phyloP scores from a whole-genome alignment of 2,113 vertebrate genomes.

The Galemys pyrenaicus region DNA sequence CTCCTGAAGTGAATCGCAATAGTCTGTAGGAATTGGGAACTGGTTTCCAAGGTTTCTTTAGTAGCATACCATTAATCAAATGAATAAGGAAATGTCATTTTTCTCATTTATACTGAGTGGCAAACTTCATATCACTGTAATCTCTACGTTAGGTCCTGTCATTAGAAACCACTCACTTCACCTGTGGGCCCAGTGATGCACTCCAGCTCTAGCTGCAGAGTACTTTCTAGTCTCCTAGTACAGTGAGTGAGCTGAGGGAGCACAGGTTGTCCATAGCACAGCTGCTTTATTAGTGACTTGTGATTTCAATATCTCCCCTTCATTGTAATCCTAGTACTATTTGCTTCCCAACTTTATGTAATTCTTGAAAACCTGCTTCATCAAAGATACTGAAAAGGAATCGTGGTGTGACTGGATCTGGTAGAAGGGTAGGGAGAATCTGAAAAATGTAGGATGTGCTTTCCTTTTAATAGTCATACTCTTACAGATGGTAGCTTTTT shows the following conservation, averaged over 20 bases:
- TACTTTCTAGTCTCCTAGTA: neutral
- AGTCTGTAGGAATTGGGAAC: neutral
- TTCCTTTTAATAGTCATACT: neutral
- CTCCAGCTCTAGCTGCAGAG: neutral
- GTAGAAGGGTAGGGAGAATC: neutral
- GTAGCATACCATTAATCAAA: neutral
- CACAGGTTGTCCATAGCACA: neutral
- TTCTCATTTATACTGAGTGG: constrained; percentile 7
- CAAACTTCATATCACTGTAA: neutral
- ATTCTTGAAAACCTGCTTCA: neutral
- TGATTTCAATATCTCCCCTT: neutral
- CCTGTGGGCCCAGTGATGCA: neutral
- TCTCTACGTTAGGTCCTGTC: neutral
- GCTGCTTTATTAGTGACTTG: neutral
- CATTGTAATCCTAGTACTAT: neutral
- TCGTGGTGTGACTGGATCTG: neutral
- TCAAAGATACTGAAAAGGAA: neutral
- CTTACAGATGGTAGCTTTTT: neutral
- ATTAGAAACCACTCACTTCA: neutral
- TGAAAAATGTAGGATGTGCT: neutral
- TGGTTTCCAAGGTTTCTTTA: neutral
- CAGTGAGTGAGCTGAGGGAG: neutral
- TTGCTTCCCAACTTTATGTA: neutral
- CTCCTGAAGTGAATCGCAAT: neutral
- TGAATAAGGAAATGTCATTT: neutral